Base-by-base conservation (phyloP, 2,888 invertebrate species). In the Lamproptera curius region DNA sequence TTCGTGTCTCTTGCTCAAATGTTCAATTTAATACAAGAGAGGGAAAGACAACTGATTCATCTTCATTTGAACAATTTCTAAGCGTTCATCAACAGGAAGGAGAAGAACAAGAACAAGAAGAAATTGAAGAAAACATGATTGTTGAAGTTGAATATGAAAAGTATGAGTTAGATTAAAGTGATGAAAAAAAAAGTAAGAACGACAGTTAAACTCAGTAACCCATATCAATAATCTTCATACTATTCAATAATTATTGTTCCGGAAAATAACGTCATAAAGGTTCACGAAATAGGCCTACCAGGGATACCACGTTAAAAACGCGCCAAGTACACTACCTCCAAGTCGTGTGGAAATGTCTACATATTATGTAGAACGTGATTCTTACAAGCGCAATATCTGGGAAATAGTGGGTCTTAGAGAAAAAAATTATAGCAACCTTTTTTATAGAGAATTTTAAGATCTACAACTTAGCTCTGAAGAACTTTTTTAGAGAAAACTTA, bases 1-100 rank as follows among this genome's bases (percentile, higher is more conserved):
- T n/a, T n/a, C n/a, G 28, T 42, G 49, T 51, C 39, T 54, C 59
- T 47, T 62, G 58, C 45, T 46, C 50, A 49, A 49, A 40, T 16
- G 34, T 51, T 45, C 33, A 51, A 54, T 50, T 43, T 40, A 43
- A 41, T 50, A 48, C 45, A 55, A 50, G 41, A 46, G 49, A 31
- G 37, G 37, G 14, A 37, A 9, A 10, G 28, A 28, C 28, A 28
- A 10, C 28, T 28, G 28, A 28, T 28, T 28, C 9, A 28, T 10
- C 28, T 28, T 28, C 28, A 28, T 28, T 28, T 28, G 28, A 28
- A 28, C n/a, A 28, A 28, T 28, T 28, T 28, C n/a, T 28, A 28
- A 28, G n/a, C 28, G n/a, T 28, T 6, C 28, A 28, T 6, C 6
- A 28, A 28, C 9, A 28, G 28, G n/a, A 28, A 28, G 28, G n/a